A percentile compares a stretch with the other conserved stretches of the same genome.
phyloP scores from a whole-genome alignment of 2,888 invertebrate species.

The Mayetiola destructor region DNA sequence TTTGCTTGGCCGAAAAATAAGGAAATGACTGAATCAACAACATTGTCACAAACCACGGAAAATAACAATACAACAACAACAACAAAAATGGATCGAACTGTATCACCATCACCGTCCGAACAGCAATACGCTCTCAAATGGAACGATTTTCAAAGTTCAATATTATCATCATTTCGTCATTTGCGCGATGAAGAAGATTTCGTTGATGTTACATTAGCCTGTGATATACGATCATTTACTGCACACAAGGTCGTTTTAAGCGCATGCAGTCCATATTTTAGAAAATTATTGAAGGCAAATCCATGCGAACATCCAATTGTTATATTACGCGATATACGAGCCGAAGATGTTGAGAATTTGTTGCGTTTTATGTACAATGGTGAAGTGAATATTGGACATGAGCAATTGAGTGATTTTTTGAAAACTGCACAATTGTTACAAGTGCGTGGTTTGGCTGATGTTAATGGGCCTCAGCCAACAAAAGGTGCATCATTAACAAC shows the following conservation, averaged over 20 bases:
- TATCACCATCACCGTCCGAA: slow-evolving; percentile 43
- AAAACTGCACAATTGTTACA: slow-evolving; percentile 77
- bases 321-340: slow-evolving; percentile 70
- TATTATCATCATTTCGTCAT: slow-evolving; percentile 77
- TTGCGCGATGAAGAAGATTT: slow-evolving; percentile 83
- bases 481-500: slow-evolving; percentile 16
- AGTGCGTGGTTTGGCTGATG: slow-evolving; percentile 74
- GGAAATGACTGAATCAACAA: slow-evolving; percentile 36
- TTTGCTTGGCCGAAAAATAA: too few species aligned
- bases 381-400: slow-evolving; percentile 78
- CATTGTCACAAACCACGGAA: slow-evolving; percentile 30
- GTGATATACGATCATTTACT: slow-evolving; percentile 76
- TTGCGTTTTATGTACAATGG: slow-evolving; percentile 87
- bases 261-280: slow-evolving; percentile 86
- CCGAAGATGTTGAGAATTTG: slow-evolving; percentile 73
- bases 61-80: slow-evolving; percentile 36
- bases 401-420: slow-evolving; percentile 70
- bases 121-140: slow-evolving; percentile 87
- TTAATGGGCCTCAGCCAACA: slow-evolving; percentile 35
- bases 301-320: slow-evolving; percentile 85
- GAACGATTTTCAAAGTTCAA: slow-evolving; percentile 89
- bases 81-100: slow-evolving; percentile 37
- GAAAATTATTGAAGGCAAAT: slow-evolving; percentile 73
- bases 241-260: slow-evolving; percentile 84
- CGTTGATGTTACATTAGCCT: slow-evolving; percentile 84